Evolutionary conservation across 2,113 vertebrate genomes (phyloP), one percentile per base, ranked within the genome.

Genomic region (Catagonus wagneri): DNA sequence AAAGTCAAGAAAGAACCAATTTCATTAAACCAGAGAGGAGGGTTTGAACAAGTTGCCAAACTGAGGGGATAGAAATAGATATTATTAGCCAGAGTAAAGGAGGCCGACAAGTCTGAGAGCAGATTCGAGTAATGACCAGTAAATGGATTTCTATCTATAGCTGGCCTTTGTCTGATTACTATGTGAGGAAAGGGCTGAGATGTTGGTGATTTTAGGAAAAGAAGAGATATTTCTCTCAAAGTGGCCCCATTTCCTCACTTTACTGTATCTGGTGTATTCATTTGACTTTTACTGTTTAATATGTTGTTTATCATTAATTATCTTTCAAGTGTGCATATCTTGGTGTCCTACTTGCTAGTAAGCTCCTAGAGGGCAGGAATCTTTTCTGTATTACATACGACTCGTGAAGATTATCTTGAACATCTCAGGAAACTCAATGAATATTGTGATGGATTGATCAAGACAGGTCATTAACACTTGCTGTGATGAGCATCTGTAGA

Each of bases 391-490:
- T 65, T 78, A 27, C 39, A 61, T 6, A 22, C 25, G 32, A 74
- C 71, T 92, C 50, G 72, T 20, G 34, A 74, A 89, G 22, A 88
- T 87, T 81, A 16, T 85, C 44, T 61, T 60, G 15, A 86, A n/a
- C 17, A 74, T 95, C 22, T 90, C 44, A 93, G 92, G 68, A 79
- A 79, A 71, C 58, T 95, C 65, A 84, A 34, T 79, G 69, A 79
- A 63, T 63, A 52, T 2, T 96, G 74, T 94, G 92, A 96, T 95
- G 39, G 74, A 94, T 85, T 96, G 76, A 90, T 86, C 2, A 29
- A 94, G 95, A 95, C 88, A 97, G 84, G 52, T 89, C 66, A 83
- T 96, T 94, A 95, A 36, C 58, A 88, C 52, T 85, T 32, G 36
- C 88, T 96, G 81, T 78, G 90, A 34, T 86, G 95, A 90, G 58